Evolutionary conservation across 2,113 vertebrate species (phyloP), one percentile per base, ranked within the genome.

Genomic region (Chaetura pelagica): DNA sequence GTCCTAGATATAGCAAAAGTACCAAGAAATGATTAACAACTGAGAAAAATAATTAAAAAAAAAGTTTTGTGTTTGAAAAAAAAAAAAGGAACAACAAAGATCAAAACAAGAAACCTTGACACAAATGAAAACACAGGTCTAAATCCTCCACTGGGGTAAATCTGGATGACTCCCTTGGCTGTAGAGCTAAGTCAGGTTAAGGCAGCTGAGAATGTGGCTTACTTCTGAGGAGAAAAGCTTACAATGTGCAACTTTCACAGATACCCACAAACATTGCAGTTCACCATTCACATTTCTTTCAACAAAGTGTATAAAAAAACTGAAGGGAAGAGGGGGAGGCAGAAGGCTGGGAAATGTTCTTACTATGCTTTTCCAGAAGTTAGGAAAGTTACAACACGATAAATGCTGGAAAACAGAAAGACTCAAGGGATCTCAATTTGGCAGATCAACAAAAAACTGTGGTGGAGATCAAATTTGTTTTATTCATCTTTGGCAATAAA

Each of bases 1-100:
- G 89, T 94, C 94, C 96, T 97, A 95, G 96, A 52, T 83, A 95
- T 2, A 98, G 98, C 97, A 97, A 92, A 98, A 99, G 99, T 99
- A 99, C 99, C 99, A 98, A 98, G 97, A 98, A 98, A 98, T 97
- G 97, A 97, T 97, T 96, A 98, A 98, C 95, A 98, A 96, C 97
- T 98, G 98, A 98, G 97, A 95, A 96, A 96, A 95, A 98, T 96
- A 35, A 91, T 81, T 72, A 81, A 72, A 77, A 93, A 84, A 62
- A 64, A 97, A 95, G 21, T 23, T 98, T 98, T 98, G 95, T 98
- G 96, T 98, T 30, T 19, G 46, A 48, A 96, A 98, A 96, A 72
- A n/a, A 54, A 30, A 55, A 54, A 54, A 54, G 27, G 26, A 35
- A 80, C 15, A 90, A 95, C 30, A 87, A 89, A 76, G 66, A 89